phyloP scores from a whole-genome alignment of 2,113 vertebrate genomes.

The rat (Rattus norvegicus) region GRCr8 NC_086028.1:21801501-21802000 shows the following conservation, averaged over 20 bases:
- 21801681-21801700: neutral
- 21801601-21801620: neutral
- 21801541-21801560: neutral
- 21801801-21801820: neutral
- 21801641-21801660: neutral
- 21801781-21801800: neutral
- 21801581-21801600: neutral
- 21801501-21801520: slow-evolving; percentile 42
- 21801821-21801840: neutral
- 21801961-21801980: neutral
- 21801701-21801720: neutral
- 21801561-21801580: neutral
- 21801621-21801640: neutral
- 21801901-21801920: neutral
- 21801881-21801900: neutral
- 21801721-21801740: neutral
- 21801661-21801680: neutral
- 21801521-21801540: slow-evolving; percentile 54
- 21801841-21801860: neutral
- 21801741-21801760: neutral
- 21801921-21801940: neutral
- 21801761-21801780: neutral
- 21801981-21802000: neutral
- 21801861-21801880: neutral
- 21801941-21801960: neutral